phyloP scores from a whole-genome alignment of 1,140 invertebrate species.

The Diorhabda sublineata region DNA sequence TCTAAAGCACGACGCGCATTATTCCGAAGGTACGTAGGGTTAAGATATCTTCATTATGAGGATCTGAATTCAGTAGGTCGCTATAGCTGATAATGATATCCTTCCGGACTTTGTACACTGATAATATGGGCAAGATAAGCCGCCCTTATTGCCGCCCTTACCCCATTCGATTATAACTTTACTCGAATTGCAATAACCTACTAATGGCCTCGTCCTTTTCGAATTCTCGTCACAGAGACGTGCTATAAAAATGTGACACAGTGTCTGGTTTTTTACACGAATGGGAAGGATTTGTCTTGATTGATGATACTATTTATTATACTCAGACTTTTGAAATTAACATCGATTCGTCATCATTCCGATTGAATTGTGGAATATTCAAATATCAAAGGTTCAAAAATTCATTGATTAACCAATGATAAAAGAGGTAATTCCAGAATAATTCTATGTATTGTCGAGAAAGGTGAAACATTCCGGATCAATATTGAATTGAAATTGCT shows the following conservation, averaged over 20 bases:
- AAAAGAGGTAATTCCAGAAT: no score
- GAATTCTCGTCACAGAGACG: background rate
- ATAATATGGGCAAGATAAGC: slow-evolving; percentile 2
- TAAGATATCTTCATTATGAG: slow-evolving; percentile 1
- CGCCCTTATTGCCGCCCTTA: slow-evolving; percentile 1
- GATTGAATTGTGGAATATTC: no score
- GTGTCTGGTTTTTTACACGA: background rate
- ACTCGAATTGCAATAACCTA: slow-evolving; percentile 1
- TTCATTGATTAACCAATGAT: no score
- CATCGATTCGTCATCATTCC: no score
- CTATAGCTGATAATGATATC: slow-evolving; percentile 1
- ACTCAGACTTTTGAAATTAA: background rate
- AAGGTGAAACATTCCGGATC: no score
- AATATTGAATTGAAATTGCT: no score
- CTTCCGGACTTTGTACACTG: background rate
- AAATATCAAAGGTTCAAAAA: no score
- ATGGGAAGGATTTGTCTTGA: background rate
- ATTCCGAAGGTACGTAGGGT: background rate
- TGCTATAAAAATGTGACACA: background rate
- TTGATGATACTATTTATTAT: background rate
- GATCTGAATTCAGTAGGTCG: slow-evolving; percentile 1
- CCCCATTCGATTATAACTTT: slow-evolving; percentile 2
- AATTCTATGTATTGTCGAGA: no score
- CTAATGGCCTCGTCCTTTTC: background rate
- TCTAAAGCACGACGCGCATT: background rate